These are phyloP conservation scores for Serranus cabrilla DNA, from an alignment of 2,797 vertebrate genomes.

Conservation along the genomic window DNA sequence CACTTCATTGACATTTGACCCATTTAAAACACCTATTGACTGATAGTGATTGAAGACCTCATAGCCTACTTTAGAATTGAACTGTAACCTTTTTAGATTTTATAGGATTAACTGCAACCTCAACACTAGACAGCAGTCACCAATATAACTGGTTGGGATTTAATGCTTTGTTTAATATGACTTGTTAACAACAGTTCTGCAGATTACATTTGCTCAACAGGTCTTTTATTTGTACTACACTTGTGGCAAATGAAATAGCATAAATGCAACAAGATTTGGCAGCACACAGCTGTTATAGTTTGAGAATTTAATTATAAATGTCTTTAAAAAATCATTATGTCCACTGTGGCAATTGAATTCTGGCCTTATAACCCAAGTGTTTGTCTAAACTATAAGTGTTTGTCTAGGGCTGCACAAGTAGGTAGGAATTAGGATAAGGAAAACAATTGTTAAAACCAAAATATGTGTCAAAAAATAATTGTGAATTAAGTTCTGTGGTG, in stretches of 20 bases:
- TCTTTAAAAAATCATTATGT: not conserved
- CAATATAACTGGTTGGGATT: not conserved
- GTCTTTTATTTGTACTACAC: not conserved
- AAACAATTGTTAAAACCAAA: no score
- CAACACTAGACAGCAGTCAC: not conserved
- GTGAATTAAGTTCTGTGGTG: no score
- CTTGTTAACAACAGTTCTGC: not conserved
- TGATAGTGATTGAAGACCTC: not conserved
- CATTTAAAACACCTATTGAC: not conserved
- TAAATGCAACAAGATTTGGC: not conserved
- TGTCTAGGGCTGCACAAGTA: no score
- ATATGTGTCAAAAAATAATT: no score
- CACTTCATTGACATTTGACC: conserved; percentile 2
- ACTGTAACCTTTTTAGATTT: not conserved
- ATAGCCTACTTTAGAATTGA: not conserved
- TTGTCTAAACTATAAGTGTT: not conserved
- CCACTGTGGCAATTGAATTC: not conserved
- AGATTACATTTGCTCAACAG: conserved; percentile 22
- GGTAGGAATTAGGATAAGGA: no score
- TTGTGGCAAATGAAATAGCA: not conserved
- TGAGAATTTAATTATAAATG: not conserved
- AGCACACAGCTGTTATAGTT: not conserved
- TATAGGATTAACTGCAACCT: not conserved
- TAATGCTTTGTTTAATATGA: conserved; percentile 3
- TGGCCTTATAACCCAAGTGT: not conserved